A percentile compares a stretch with the other conserved stretches of the same genome.
Evolutionary conservation across 2,797 vertebrate species (phyloP).

Genomic region (Enteromius viviparus): DNA sequence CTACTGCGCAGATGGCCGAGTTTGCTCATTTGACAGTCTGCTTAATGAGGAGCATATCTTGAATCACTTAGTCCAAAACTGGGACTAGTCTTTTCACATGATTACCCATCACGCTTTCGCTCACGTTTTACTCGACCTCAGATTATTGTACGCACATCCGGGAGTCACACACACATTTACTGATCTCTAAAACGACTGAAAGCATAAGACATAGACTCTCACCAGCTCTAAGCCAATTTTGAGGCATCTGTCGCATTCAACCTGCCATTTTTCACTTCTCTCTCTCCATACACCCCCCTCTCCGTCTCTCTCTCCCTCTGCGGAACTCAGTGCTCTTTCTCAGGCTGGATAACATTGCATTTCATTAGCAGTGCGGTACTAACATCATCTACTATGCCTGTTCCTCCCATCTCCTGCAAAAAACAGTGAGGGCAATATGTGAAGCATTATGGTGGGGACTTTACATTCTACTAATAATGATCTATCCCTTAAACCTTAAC

Average conservation of each 20-base stretch:
- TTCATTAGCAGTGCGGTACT: conserved; percentile 55
- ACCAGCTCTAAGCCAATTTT: conserved; percentile 44
- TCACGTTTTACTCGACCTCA: background rate
- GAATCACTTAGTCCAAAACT: background rate
- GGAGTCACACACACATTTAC: background rate
- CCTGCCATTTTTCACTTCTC: conserved; percentile 37
- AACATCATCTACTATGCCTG: conserved; percentile 61
- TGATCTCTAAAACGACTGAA: conserved; percentile 47
- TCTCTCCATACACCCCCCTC: conserved; percentile 40
- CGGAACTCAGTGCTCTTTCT: conserved; percentile 62
- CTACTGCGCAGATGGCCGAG: conserved; percentile 28
- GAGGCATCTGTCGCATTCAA: conserved; percentile 56
- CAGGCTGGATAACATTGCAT: conserved; percentile 40
- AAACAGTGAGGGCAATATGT: background rate
- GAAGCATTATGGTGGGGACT: background rate
- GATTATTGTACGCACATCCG: conserved; percentile 4
- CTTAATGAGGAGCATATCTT: conserved; percentile 43
- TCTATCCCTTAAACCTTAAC: background rate
- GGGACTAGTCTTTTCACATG: conserved; percentile 13
- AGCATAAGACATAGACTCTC: conserved; percentile 35
- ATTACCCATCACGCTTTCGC: conserved; percentile 8
- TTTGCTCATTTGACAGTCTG: conserved; percentile 29
- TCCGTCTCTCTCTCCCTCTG: conserved; percentile 59
- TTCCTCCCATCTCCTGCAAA: conserved; percentile 59
- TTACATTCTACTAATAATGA: background rate